These are phyloP conservation scores for Parnassius orleans DNA, from an alignment of 2,888 invertebrate species.

Conservation along the genomic window DNA sequence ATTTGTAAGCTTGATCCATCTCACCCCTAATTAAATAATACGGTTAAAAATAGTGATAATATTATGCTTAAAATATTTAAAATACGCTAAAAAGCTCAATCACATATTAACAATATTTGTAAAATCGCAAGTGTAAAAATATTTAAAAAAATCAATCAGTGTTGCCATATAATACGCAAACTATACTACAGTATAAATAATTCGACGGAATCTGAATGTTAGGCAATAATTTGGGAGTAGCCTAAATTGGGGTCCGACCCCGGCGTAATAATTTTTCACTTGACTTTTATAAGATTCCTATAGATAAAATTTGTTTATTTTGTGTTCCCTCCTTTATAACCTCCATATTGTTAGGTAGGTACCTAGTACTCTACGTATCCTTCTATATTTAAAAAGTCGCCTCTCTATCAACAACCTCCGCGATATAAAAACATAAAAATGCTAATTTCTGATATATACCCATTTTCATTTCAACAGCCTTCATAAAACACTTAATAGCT, in stretches of 20 bases:
- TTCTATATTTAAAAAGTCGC: background rate
- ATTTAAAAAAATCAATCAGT: constrained; percentile 37
- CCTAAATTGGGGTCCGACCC: background rate
- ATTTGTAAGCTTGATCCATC: constrained; percentile 49
- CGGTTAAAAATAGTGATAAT: constrained; percentile 41
- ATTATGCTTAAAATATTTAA: constrained; percentile 30
- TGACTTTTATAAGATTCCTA: too few relatives aligned
- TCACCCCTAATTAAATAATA: constrained; percentile 38
- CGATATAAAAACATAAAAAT: background rate
- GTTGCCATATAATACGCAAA: constrained; percentile 40
- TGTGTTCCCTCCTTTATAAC: too few relatives aligned
- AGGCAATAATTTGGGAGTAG: background rate
- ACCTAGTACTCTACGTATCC: too few relatives aligned
- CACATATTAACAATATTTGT: constrained; percentile 46
- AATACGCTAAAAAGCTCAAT: constrained; percentile 51
- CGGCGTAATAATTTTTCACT: background rate
- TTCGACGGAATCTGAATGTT: constrained; percentile 22
- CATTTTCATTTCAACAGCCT: background rate
- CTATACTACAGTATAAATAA: constrained; percentile 19
- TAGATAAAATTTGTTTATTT: too few relatives aligned
- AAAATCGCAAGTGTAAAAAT: constrained; percentile 46
- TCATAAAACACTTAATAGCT: constrained; percentile 2
- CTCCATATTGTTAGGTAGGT: too few relatives aligned
- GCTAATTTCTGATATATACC: background rate
- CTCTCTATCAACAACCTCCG: background rate